A percentile compares a stretch with the other conserved stretches of the same genome.
Conservation (phyloP, 2,797 vertebrate genomes). For the Odontamblyopus rebecca region DNA sequence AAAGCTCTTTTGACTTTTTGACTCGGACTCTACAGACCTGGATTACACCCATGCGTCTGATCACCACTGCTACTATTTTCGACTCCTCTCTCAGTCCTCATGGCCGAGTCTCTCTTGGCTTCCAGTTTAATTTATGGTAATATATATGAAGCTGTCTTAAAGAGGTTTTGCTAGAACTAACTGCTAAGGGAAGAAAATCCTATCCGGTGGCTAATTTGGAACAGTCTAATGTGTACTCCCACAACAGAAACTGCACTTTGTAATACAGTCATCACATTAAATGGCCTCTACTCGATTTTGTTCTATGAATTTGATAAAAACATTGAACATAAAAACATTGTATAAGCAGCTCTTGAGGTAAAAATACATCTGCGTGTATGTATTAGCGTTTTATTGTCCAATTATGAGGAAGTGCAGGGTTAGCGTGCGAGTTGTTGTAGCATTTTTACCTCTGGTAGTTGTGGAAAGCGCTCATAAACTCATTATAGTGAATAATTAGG, state of each 20-base stretch:
- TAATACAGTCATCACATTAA: constrained; percentile 1
- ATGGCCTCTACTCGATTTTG: background rate
- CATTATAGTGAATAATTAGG: too few species aligned
- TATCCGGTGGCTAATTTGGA: constrained; percentile 50
- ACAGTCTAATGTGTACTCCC: background rate
- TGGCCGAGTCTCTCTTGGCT: constrained; percentile 58
- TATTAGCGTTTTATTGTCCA: too few species aligned
- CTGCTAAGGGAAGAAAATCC: constrained; percentile 56
- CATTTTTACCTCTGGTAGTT: too few species aligned
- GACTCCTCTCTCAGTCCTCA: constrained; percentile 58
- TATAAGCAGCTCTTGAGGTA: too few species aligned
- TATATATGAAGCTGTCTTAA: constrained; percentile 56
- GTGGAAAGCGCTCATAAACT: too few species aligned
- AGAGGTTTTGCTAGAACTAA: constrained; percentile 51
- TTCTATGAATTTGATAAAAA: too few species aligned
- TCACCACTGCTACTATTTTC: constrained; percentile 56
- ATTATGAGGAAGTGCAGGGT: too few species aligned
- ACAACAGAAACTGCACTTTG: background rate
- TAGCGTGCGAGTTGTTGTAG: too few species aligned
- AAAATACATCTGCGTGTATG: too few species aligned
- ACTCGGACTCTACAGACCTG: constrained; percentile 35
- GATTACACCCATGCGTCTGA: constrained; percentile 56
- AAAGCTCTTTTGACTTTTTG: constrained; percentile 51
- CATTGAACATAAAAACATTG: too few species aligned
- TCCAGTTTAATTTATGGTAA: constrained; percentile 68